Percentiles rank a stretch among this genome's conserved stretches.
phyloP scores from a whole-genome alignment of 2,113 vertebrate species.

The Caranx melampygus region DNA sequence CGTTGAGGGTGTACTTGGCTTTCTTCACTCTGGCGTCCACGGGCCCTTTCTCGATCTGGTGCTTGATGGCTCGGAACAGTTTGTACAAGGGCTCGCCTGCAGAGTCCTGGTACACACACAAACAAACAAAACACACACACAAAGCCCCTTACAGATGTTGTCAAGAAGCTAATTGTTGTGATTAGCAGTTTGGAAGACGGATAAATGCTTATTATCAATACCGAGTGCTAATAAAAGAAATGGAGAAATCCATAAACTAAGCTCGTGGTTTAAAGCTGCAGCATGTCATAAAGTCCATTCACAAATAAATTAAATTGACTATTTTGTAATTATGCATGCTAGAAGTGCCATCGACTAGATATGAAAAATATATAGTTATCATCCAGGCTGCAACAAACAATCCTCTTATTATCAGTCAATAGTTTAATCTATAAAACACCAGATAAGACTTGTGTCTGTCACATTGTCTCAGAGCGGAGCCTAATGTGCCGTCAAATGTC shows the following conservation, averaged over 20 bases:
- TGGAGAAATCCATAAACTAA: slow-evolving; percentile 21
- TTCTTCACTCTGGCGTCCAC: slow-evolving; percentile 96
- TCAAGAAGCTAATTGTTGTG: slow-evolving; percentile 54
- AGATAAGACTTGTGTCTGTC: neutral
- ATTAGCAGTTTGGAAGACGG: slow-evolving; percentile 54
- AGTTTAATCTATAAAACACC: neutral
- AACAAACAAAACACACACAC: slow-evolving; percentile 42
- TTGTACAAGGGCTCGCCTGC: slow-evolving; percentile 97
- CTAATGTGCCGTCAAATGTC: neutral
- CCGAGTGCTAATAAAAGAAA: slow-evolving; percentile 28
- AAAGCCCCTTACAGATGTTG: slow-evolving; percentile 46
- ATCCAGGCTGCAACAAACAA: neutral
- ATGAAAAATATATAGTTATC: neutral
- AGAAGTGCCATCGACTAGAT: neutral
- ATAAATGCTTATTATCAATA: slow-evolving; percentile 47
- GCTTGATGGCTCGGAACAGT: slow-evolving; percentile 98
- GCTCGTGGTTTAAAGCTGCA: neutral
- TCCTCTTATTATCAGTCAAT: neutral
- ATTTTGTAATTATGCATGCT: neutral
- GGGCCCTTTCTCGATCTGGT: slow-evolving; percentile 98
- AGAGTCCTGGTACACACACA: slow-evolving; percentile 87
- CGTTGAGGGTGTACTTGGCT: slow-evolving; percentile 98
- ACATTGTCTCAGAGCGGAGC: neutral
- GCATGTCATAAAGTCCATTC: neutral
- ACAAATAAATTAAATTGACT: neutral